A percentile compares a stretch with the other conserved stretches of the same genome.
Evolutionary conservation across 2,113 vertebrate species (phyloP).

Genomic region (Thomomys bottae): DNA sequence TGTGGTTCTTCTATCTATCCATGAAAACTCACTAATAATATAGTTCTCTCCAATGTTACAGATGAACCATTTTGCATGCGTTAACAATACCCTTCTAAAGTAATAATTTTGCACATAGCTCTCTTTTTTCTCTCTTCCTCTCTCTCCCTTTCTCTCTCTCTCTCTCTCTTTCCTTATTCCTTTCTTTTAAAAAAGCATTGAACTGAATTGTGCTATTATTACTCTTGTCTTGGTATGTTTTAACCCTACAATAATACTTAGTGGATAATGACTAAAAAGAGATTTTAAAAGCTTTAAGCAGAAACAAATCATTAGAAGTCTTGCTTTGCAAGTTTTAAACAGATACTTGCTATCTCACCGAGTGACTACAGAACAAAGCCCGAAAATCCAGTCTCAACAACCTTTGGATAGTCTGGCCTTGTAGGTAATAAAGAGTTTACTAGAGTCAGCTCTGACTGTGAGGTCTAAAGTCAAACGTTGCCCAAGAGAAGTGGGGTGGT

Average conservation of each 20-base stretch:
- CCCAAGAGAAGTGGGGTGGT: neutral
- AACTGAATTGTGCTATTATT: neutral
- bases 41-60: neutral
- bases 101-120: too few species aligned
- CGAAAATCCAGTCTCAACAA: neutral
- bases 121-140: too few species aligned
- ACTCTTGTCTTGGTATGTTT: neutral
- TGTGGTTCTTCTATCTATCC: neutral
- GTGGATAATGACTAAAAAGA: slow-evolving; percentile 19
- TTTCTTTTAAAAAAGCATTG: neutral
- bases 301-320: slow-evolving; percentile 43
- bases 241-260: slow-evolving; percentile 31
- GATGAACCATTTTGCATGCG: neutral
- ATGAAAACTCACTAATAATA: neutral
- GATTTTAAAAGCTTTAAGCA: slow-evolving; percentile 52
- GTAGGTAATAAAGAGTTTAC: slow-evolving; percentile 4
- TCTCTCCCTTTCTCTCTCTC: too few species aligned
- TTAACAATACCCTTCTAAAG: neutral
- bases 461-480: slow-evolving; percentile 21
- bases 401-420: neutral
- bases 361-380: slow-evolving; percentile 10
- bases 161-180: too few species aligned
- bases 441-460: neutral
- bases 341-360: neutral
- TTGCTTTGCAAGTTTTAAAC: slow-evolving; percentile 7